A percentile compares a stretch with the other conserved stretches of the same genome.
phyloP scores from a whole-genome alignment of 2,888 invertebrate genomes.

The Zeuzera pyrina region DNA sequence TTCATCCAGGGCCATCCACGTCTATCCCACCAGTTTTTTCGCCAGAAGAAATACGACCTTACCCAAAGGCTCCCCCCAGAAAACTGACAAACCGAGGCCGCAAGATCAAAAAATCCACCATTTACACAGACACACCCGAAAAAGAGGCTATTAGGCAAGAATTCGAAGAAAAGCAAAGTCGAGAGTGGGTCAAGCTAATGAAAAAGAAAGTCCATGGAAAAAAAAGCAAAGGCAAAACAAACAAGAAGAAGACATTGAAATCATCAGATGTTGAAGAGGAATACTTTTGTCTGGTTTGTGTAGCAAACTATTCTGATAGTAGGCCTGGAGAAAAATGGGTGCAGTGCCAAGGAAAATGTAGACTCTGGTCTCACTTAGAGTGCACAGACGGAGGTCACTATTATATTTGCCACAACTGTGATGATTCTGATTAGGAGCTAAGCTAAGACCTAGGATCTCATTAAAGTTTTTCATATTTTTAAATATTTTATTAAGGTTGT shows the following conservation, averaged over 20 bases:
- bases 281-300: slow-evolving; percentile 14
- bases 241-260: slow-evolving; percentile 4
- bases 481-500: neutral
- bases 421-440: slow-evolving; percentile 3
- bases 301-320: no score
- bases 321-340: slow-evolving; percentile 13
- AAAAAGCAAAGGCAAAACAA: slow-evolving; percentile 9
- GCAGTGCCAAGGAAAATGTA: slow-evolving; percentile 10
- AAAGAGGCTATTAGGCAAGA: slow-evolving; percentile 16
- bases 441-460: neutral
- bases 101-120: slow-evolving; percentile 13
- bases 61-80: slow-evolving; percentile 16
- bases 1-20: neutral
- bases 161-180: slow-evolving; percentile 7
- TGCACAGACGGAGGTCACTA: slow-evolving; percentile 8
- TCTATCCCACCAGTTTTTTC: slow-evolving; percentile 7
- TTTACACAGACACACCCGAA: slow-evolving; percentile 20
- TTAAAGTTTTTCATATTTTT: neutral
- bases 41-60: slow-evolving; percentile 16
- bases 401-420: slow-evolving; percentile 9
- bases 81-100: slow-evolving; percentile 10
- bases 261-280: slow-evolving; percentile 13
- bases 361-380: slow-evolving; percentile 11
- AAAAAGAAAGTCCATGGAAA: slow-evolving; percentile 12
- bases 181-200: slow-evolving; percentile 10